Base-by-base conservation (phyloP, 2,888 invertebrate genomes). In the Dysmachus trigonus region DNA sequence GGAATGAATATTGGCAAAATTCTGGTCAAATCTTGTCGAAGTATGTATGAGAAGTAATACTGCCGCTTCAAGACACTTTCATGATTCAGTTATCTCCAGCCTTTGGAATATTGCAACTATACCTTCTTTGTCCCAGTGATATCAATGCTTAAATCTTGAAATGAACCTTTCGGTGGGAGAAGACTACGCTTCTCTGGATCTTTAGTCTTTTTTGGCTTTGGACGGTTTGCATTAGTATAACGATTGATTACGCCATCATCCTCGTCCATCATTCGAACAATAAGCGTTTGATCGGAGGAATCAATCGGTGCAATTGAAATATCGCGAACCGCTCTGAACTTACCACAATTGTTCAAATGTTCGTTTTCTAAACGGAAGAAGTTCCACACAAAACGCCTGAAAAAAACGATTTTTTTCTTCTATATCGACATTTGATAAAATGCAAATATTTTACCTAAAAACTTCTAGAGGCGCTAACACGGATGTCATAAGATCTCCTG, bases 351-450 rank as follows among this genome's bases (percentile, higher is more conserved):
- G 93, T 99, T 99, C 62, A 99, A 93, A 92, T 99, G 99, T 91
- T 99, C 99, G 93, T 99, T 99, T 93, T 99, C 99, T 90, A 99
- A 92, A 0, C 99, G 99, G 94, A 99, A 99, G 93, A 98, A 99
- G 93, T 99, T 99, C 99, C 99, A 99, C 76, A 99, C 95, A 93
- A 99, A 99, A 85, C 99, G 95, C 90, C 97, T 96, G 91, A 15
- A 83, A 85, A 41, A 30, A 31, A 53, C n/a, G n/a, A n/a, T n/a
- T 22, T 27, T 82, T 31, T 30, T 30, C 18, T 62, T 62, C 18
- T 62, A 53, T 10, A 62, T 8, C 18, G 8, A 22, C 3, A 7
- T 22, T 22, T 18, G 8, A 7, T 8, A 3, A 62, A 62, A 47
- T 47, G 5, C 8, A 62, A 62, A 27, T 27, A 15, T 77, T 13